Base-by-base conservation (phyloP, 2,797 vertebrate genomes). In the Eremophila alpestris region DNA sequence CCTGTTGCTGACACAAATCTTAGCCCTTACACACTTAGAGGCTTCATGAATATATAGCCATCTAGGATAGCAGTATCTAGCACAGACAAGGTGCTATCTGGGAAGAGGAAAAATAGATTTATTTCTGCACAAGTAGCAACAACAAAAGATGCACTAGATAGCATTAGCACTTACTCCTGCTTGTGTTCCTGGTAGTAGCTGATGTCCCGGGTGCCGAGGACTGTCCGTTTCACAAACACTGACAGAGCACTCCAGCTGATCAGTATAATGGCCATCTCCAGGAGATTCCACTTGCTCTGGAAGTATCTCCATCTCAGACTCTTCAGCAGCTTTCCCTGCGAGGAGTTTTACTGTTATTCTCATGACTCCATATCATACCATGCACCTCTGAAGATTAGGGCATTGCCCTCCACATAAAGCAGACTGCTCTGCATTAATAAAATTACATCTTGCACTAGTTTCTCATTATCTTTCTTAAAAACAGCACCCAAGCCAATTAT, bases 221-320 rank as follows among this genome's bases (percentile, higher is more conserved):
- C 87, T 9, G 98, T 98, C 87, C 98, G 98, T 96, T 99, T 99
- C 90, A 99, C 98, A 94, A 99, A 99, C 92, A 99, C 97, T 5
- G 97, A 98, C 75, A 99, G 90, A 3, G 99, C 98, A 1, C 98
- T 99, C 99, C 99, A 99, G 96, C 99, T 99, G 45, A 99, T 98
- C 82, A 99, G 38, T 90, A 99, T 99, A 77, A 99, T 99, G 15
- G 97, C 97, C 74, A 98, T 26, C 93, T 99, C 99, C 10, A 99
- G 96, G 87, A 99, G 96, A 93, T 99, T 99, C 99, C 98, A 99
- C 95, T 99, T 99, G 95, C 98, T 98, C 38, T 97, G 96, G 97
- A 99, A 99, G 93, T 99, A 99, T 79, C 95, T 78, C 98, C 98
- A 98, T 93, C 97, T 99, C 94, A 98, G 98, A 88, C 97, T 97